Conservation (phyloP, 2,888 invertebrate genomes). For the Torymus auratus region DNA sequence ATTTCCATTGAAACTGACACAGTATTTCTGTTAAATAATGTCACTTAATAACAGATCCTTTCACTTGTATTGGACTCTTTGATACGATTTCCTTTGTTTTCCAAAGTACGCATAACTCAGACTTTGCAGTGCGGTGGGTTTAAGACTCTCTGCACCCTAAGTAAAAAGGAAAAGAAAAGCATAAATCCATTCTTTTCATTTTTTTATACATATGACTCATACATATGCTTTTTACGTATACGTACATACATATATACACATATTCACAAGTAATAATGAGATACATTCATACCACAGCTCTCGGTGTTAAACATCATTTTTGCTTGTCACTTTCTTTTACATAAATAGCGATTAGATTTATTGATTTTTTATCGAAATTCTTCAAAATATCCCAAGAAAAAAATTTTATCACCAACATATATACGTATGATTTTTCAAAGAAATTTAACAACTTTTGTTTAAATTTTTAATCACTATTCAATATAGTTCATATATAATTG, state of each 20-base stretch:
- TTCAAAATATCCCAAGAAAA: conserved; percentile 22
- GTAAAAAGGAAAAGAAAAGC: conserved; percentile 45
- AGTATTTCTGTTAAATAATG: conserved; percentile 46
- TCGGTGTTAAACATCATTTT: conserved; percentile 29
- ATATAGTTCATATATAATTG: too few relatives aligned
- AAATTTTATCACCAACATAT: conserved; percentile 3
- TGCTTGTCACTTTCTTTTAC: conserved; percentile 24
- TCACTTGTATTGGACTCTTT: conserved; percentile 31
- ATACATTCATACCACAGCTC: conserved; percentile 54
- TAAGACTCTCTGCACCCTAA: conserved; percentile 49
- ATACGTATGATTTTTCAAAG: too few relatives aligned
- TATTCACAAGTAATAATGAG: conserved; percentile 56
- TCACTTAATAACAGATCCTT: conserved; percentile 40
- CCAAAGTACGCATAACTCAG: conserved; percentile 48
- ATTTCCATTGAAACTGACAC: conserved; percentile 55
- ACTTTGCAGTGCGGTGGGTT: conserved; percentile 46
- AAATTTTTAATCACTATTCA: too few relatives aligned
- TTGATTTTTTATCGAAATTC: neutral
- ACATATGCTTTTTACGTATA: conserved; percentile 53
- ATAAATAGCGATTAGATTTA: conserved; percentile 40
- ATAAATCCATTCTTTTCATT: conserved; percentile 21
- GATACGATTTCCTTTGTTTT: conserved; percentile 36
- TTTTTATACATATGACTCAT: conserved; percentile 32
- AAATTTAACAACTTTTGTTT: too few relatives aligned
- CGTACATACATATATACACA: conserved; percentile 58